Base-by-base conservation (phyloP, 1,140 invertebrate genomes). In the Octopus bimaculoides region DNA sequence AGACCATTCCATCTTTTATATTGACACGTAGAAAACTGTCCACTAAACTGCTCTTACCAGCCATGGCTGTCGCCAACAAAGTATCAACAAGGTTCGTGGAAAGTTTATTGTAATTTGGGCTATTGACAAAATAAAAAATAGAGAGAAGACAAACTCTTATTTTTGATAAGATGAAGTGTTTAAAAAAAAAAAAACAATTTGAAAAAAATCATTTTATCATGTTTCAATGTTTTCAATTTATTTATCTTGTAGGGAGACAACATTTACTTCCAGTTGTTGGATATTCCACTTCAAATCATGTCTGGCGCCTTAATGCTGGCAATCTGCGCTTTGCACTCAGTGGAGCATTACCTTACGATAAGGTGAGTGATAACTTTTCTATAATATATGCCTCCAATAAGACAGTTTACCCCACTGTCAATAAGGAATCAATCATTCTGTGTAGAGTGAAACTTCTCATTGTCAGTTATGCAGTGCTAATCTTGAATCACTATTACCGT, bases 211-310 rank as follows among this genome's bases (percentile, higher is more conserved):
- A 1, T 41, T 41, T 41, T 41, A 41, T 41, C 26, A 1, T 41
- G 26, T 41, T 41, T 41, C 26, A 41, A 2, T 41, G 61, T 66
- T 20, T 74, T 17, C 14, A 71, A 55, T 52, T 78, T 77, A 26
- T 77, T 66, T 5, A 56, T 10, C 74, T 82, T 81, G 54, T 78
- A 84, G 96, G 96, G 0, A 94, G 96, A 84, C 93, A 95, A 6
- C 93, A 95, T 84, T 95, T 98, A 93, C 89, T 97, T 26, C 97
- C 97, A 7, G 95, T 99, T 41, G 96, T 98, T 5, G 97, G 98
- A 83, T 94, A 96, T 86, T 97, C 96, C 75, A 86, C 86, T 10
- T 83, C 85, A 80, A 88, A 87, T 78, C 83, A 95, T 89, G 95
- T 96, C 0, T 98, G 97, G 97, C 93, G 96, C 80, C 89, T 99